A percentile compares a stretch with the other conserved stretches of the same genome.
Evolutionary conservation across 2,797 vertebrate genomes (phyloP).

Genomic region (Premnoplex brunnescens): DNA sequence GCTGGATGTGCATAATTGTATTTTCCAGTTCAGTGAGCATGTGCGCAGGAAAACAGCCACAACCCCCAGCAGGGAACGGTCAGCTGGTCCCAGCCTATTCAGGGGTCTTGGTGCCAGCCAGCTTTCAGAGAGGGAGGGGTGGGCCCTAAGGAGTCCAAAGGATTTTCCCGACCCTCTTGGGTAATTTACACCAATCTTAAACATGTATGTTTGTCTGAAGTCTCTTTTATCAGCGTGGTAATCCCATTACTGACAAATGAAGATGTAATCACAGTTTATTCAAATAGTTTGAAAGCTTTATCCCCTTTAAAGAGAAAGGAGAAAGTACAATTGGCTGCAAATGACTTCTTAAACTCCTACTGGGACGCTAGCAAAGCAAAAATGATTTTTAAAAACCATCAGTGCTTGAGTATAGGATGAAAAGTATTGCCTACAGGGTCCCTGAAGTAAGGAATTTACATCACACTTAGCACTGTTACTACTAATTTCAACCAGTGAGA

Average conservation of each 20-base stretch:
- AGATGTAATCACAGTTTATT: slow-evolving; percentile 83
- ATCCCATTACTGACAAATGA: slow-evolving; percentile 90
- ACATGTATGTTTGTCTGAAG: slow-evolving; percentile 76
- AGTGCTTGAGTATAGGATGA: background rate
- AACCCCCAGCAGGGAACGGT: slow-evolving; percentile 67
- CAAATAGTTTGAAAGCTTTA: slow-evolving; percentile 76
- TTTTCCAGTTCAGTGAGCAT: slow-evolving; percentile 82
- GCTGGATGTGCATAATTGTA: slow-evolving; percentile 87
- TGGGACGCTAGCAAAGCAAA: slow-evolving; percentile 31
- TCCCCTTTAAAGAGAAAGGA: slow-evolving; percentile 69
- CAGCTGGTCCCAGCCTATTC: slow-evolving; percentile 69
- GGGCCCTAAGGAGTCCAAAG: slow-evolving; percentile 46
- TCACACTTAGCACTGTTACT: background rate
- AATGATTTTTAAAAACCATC: background rate
- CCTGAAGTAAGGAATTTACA: background rate
- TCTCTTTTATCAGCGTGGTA: slow-evolving; percentile 80
- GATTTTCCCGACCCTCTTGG: slow-evolving; percentile 71
- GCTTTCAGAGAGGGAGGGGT: slow-evolving; percentile 58
- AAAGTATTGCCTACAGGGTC: background rate
- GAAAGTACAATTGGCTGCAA: slow-evolving; percentile 67
- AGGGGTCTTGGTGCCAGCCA: slow-evolving; percentile 49
- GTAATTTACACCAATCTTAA: slow-evolving; percentile 81
- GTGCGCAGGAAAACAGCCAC: slow-evolving; percentile 50
- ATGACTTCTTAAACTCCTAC: slow-evolving; percentile 75
- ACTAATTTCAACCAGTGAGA: background rate